These are phyloP conservation scores for Hirtodrosophila cameraria DNA, from an alignment of 2,888 invertebrate genomes.

Conservation along the genomic window DNA sequence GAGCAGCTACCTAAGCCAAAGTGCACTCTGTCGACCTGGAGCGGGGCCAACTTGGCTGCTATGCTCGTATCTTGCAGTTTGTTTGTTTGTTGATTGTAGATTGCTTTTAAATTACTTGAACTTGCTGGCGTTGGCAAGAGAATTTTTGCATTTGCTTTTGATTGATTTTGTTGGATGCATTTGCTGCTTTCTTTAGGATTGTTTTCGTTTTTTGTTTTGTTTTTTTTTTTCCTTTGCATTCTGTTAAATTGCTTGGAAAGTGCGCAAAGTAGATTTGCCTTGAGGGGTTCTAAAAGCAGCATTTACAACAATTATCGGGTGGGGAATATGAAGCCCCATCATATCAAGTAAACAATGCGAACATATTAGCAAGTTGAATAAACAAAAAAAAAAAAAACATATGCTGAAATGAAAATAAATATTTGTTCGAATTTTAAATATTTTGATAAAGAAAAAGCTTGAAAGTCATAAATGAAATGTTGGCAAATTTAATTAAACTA, in stretches of 20 bases:
- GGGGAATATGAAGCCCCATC: too few species aligned
- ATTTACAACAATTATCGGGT: background rate
- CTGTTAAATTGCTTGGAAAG: constrained; percentile 72
- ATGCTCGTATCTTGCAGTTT: constrained; percentile 42
- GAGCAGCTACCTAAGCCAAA: constrained; percentile 48
- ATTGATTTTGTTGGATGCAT: constrained; percentile 65
- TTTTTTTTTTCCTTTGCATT: constrained; percentile 25
- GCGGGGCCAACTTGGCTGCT: constrained; percentile 49
- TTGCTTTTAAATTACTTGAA: constrained; percentile 79
- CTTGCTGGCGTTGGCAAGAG: constrained; percentile 38
- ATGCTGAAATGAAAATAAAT: too few species aligned
- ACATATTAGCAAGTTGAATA: background rate
- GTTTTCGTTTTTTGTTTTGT: constrained; percentile 51
- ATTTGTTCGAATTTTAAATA: too few species aligned
- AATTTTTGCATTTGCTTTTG: constrained; percentile 46
- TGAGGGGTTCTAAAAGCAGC: constrained; percentile 1
- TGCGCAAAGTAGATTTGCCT: constrained; percentile 71
- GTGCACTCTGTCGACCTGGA: constrained; percentile 58
- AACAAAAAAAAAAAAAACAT: too few species aligned
- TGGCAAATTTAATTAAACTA: too few species aligned
- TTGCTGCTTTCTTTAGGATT: constrained; percentile 42
- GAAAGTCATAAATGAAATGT: too few species aligned
- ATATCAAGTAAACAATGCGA: background rate
- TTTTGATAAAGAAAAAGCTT: too few species aligned
- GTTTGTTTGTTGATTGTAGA: constrained; percentile 63